Base-by-base conservation (phyloP, 2,888 invertebrate species). In the Calephelis perditalis region DNA sequence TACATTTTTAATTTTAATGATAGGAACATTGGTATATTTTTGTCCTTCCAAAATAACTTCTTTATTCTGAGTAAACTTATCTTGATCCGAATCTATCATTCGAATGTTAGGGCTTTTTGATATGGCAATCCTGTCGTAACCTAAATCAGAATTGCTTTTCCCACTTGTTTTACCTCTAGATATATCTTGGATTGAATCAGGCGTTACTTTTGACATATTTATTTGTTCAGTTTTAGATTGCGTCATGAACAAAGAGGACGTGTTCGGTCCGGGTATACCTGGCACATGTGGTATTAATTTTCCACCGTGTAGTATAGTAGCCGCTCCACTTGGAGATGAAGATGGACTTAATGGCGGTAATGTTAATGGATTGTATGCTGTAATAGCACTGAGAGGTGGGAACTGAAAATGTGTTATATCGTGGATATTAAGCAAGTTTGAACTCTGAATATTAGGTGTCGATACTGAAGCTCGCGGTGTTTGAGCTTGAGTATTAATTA, bases 241-340 rank as follows among this genome's bases (percentile, higher is more conserved):
- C 7, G 76, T 79, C 57, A 80, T 72, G 68, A 76, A 91, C 54
- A 90, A 75, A 36, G 86, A 82, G 37, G 94, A 79, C 44, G 93
- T 92, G 69, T 94, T 94, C 4, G 96, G 97, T 9, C 96, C 96
- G 0, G 97, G 96, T 82, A 97, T 97, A 11, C 96, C 97, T 7
- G 96, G 96, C 10, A 97, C 96, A 78, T 96, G 95, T 0, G 96
- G 95, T 73, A 97, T 95, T n/a, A 94, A 84, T 78, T 95, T 95
- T 35, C 95, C 95, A 12, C 92, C 93, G 69, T 94, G 93, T 56
- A 93, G 78, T 65, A 94, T 94, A 40, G 92, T 92, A n/a, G 92
- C 87, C 54, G 93, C 91, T 10, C 92, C 93, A 66, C 93, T 92
- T 49, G 93, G 87, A 61, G 87, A 82, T 62, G 78, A 67, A 10